Evolutionary conservation across 1,140 invertebrate species (phyloP).

Genomic region (Drosophila mayri): DNA sequence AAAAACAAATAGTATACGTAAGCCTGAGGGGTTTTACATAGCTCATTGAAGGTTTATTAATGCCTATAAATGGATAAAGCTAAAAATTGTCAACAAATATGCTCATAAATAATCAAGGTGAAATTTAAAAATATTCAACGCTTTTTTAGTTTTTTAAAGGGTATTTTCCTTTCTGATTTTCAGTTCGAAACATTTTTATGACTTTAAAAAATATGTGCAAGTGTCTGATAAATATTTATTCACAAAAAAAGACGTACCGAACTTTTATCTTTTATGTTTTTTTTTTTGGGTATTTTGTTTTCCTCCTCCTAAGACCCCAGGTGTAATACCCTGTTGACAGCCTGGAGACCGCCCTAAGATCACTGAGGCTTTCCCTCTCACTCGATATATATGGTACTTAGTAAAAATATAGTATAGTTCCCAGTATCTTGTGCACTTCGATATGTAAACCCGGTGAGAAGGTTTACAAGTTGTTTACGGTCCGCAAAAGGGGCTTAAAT

Average conservation of each 20-base stretch:
- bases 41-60: constrained; percentile 2
- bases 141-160: not conserved
- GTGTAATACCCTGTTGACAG: constrained; percentile 42
- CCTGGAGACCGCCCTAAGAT: constrained; percentile 36
- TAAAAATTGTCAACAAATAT: not conserved
- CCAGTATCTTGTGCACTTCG: constrained; percentile 20
- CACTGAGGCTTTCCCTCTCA: constrained; percentile 27
- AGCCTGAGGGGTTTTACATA: not conserved
- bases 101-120: constrained; percentile 2
- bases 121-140: not conserved
- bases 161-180: not conserved
- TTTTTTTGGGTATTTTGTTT: constrained; percentile 26
- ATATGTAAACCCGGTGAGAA: constrained; percentile 34
- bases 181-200: not conserved
- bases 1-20: not conserved
- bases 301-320: constrained; percentile 30
- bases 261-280: constrained; percentile 42
- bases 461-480: constrained; percentile 63
- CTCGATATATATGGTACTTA: constrained; percentile 21
- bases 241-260: not conserved
- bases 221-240: constrained; percentile 10
- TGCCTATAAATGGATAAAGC: constrained; percentile 1
- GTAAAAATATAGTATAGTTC: constrained; percentile 7
- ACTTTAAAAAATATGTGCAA: not conserved
- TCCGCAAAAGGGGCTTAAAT: constrained; percentile 50